phyloP scores from a whole-genome alignment of 2,113 vertebrate genomes.

The Lucifuga dentata region DNA sequence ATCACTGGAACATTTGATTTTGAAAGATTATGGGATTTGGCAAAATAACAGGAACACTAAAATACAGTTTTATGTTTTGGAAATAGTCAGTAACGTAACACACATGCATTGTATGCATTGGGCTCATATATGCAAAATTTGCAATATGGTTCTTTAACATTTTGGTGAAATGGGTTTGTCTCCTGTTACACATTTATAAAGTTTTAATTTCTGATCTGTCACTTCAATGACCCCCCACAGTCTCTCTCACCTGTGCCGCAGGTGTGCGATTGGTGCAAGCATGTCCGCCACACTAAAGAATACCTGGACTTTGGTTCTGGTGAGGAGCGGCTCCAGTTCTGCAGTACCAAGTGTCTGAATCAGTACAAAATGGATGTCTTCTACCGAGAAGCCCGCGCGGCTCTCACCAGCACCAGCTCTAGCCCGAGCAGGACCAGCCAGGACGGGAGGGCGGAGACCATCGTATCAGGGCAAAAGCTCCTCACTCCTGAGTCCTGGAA shows the following conservation, averaged over 20 bases:
- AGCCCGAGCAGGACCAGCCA: slow-evolving; percentile 88
- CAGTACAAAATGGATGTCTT: slow-evolving; percentile 99
- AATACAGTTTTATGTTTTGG: too few species aligned
- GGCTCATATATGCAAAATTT: too few species aligned
- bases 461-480: slow-evolving; percentile 86
- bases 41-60: too few species aligned
- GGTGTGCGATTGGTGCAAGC: slow-evolving; percentile 99
- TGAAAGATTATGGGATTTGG: too few species aligned
- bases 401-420: slow-evolving; percentile 92
- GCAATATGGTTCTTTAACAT: too few species aligned
- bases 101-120: too few species aligned
- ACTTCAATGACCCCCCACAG: slow-evolving; percentile 69
- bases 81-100: too few species aligned
- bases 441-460: slow-evolving; percentile 88
- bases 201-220: slow-evolving; percentile 4
- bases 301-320: slow-evolving; percentile 98
- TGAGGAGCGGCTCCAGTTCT: slow-evolving; percentile 97
- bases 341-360: slow-evolving; percentile 99
- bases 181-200: background rate
- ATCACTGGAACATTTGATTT: too few species aligned
- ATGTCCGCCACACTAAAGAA: slow-evolving; percentile 98
- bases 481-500: slow-evolving; percentile 99
- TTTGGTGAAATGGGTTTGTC: background rate
- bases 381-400: slow-evolving; percentile 97
- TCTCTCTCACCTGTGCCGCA: slow-evolving; percentile 85